A percentile compares a stretch with the other conserved stretches of the same genome.
Evolutionary conservation across 2,888 invertebrate genomes (phyloP).

Genomic region (Drosophila nr. perissopoda): DNA sequence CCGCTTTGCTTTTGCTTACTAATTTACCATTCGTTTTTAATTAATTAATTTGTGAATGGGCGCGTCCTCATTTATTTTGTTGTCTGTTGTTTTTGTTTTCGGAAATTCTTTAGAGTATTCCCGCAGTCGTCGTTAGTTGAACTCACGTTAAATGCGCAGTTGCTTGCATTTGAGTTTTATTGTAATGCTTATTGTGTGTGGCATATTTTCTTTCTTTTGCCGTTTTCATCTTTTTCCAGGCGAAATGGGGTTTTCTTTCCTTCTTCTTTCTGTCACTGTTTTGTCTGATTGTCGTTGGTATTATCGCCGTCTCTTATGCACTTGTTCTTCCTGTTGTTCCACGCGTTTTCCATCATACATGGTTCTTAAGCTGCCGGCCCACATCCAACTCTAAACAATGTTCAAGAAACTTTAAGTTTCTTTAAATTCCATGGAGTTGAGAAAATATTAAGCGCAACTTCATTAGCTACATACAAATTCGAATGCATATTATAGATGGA

Average conservation of each 20-base stretch:
- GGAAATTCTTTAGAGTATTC: slow-evolving; percentile 1
- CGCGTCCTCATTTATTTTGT: background rate
- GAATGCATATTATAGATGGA: background rate
- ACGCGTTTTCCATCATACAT: background rate
- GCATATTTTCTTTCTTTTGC: slow-evolving; percentile 37
- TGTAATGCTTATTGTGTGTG: slow-evolving; percentile 59
- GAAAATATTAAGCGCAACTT: background rate
- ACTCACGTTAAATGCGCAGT: slow-evolving; percentile 25
- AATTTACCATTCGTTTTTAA: background rate
- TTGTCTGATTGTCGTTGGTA: slow-evolving; percentile 34
- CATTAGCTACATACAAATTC: background rate
- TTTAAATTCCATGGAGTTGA: background rate
- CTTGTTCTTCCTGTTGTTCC: slow-evolving; percentile 1
- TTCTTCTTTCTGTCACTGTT: slow-evolving; percentile 2
- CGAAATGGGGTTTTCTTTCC: slow-evolving; percentile 8
- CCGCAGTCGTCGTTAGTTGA: background rate
- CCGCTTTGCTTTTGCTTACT: background rate
- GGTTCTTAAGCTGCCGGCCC: slow-evolving; percentile 4
- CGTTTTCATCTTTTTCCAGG: slow-evolving; percentile 10
- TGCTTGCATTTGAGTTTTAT: slow-evolving; percentile 54
- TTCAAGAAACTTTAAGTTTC: background rate
- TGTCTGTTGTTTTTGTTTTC: background rate
- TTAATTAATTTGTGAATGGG: slow-evolving; percentile 1
- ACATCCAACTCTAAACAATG: slow-evolving; percentile 14
- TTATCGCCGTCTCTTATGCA: slow-evolving; percentile 27